Evolutionary conservation across 2,888 invertebrate species (phyloP).

Genomic region (Eupelmus urozonus): DNA sequence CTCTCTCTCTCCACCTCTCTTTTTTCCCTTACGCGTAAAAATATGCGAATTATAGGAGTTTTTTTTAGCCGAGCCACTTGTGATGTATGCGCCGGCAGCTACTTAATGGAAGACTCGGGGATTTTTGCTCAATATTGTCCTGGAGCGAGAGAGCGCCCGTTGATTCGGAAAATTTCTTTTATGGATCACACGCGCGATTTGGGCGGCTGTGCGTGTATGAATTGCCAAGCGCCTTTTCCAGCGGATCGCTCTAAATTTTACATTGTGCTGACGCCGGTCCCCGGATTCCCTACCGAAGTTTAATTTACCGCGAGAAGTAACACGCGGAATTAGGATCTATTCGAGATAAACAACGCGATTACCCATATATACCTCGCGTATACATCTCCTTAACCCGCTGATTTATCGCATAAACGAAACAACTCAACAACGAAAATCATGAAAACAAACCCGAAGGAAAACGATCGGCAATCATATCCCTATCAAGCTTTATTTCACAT

Average conservation of each 20-base stretch:
- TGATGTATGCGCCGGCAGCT: constrained; percentile 28
- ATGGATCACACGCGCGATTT: constrained; percentile 10
- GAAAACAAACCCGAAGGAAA: too few relatives aligned
- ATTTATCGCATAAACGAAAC: too few relatives aligned
- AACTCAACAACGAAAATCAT: too few relatives aligned
- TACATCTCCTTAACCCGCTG: too few relatives aligned
- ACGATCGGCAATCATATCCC: too few relatives aligned
- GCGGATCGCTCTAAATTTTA: constrained; percentile 16
- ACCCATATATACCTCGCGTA: too few relatives aligned
- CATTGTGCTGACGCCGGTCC: constrained; percentile 16
- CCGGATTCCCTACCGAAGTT: too few relatives aligned
- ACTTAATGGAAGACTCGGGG: constrained; percentile 21
- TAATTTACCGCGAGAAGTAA: background rate
- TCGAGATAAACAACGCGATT: background rate
- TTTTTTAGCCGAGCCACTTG: background rate
- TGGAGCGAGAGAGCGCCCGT: background rate
- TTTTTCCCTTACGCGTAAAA: constrained; percentile 29
- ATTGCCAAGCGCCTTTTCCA: background rate
- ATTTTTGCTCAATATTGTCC: constrained; percentile 21
- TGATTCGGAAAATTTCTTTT: constrained; percentile 25
- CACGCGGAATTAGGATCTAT: background rate
- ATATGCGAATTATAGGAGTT: constrained; percentile 53
- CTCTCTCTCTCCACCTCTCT: constrained; percentile 20
- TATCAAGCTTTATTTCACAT: too few relatives aligned
- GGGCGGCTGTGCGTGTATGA: background rate